Evolutionary conservation across 1,140 invertebrate species (phyloP).

Genomic region (Pseudomyrmex gracilis): DNA sequence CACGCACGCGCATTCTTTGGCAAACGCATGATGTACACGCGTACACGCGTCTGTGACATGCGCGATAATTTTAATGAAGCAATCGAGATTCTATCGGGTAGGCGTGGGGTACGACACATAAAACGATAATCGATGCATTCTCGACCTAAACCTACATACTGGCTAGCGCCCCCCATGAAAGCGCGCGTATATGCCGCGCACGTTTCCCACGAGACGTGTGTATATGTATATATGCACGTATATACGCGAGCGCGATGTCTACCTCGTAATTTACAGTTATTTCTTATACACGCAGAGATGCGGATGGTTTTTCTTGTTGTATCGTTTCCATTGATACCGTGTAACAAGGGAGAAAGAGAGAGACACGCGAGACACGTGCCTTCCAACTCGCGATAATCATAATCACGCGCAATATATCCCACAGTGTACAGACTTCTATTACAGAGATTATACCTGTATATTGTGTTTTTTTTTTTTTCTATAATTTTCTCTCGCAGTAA

Average conservation of each 20-base stretch:
- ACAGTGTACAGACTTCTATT: neutral
- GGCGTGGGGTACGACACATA: slow-evolving; percentile 58
- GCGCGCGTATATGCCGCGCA: slow-evolving; percentile 60
- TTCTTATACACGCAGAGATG: slow-evolving; percentile 59
- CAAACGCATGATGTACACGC: neutral
- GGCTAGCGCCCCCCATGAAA: slow-evolving; percentile 52
- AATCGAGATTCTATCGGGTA: slow-evolving; percentile 48
- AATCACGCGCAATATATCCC: slow-evolving; percentile 1
- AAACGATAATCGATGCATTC: slow-evolving; percentile 75
- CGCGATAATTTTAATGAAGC: slow-evolving; percentile 29
- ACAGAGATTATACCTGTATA: neutral
- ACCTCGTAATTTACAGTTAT: slow-evolving; percentile 76
- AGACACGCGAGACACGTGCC: neutral
- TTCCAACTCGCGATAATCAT: neutral
- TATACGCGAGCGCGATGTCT: slow-evolving; percentile 30
- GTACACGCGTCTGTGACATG: neutral
- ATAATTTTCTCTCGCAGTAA: neutral
- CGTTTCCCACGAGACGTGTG: slow-evolving; percentile 63
- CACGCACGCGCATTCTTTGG: too few relatives aligned
- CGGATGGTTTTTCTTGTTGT: slow-evolving; percentile 41
- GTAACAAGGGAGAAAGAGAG: slow-evolving; percentile 34
- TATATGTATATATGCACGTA: neutral
- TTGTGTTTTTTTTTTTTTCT: too few relatives aligned
- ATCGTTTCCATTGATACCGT: slow-evolving; percentile 17
- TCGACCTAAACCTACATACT: slow-evolving; percentile 75